Conservation (phyloP, 2,888 invertebrate species). For the Eubasilissa splendida region DNA sequence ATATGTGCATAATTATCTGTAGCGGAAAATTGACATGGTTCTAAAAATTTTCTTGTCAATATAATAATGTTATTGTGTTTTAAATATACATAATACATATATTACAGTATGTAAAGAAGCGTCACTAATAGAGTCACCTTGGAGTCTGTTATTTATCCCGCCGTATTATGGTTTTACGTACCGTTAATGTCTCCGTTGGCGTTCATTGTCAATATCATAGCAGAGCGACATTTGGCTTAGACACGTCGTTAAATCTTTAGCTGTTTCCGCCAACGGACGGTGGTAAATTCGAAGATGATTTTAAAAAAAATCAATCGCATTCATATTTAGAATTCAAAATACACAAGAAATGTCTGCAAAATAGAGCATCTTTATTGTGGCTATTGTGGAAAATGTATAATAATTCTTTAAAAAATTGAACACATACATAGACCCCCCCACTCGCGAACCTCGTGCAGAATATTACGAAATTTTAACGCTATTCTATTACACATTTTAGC, state of each 20-base stretch:
- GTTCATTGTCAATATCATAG: background rate
- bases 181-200: slow-evolving; percentile 1
- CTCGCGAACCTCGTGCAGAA: too few species aligned
- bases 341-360: background rate
- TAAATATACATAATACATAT: too few species aligned
- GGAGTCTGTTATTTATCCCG: background rate
- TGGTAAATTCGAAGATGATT: background rate
- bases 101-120: background rate
- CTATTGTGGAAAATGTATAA: background rate
- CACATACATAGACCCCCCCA: too few species aligned
- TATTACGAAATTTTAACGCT: too few species aligned
- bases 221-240: background rate
- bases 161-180: background rate
- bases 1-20: background rate
- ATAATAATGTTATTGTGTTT: background rate
- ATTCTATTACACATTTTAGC: too few species aligned
- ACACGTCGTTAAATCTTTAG: background rate
- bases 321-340: background rate
- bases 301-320: background rate
- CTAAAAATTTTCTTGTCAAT: slow-evolving; percentile 17
- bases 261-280: background rate
- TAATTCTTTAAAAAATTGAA: background rate
- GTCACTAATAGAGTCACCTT: background rate
- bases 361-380: background rate
- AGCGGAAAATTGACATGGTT: slow-evolving; percentile 1